A percentile compares a stretch with the other conserved stretches of the same genome.
Evolutionary conservation across 1,140 invertebrate species (phyloP).

Genomic region (Ceratosolen solmsi): DNA sequence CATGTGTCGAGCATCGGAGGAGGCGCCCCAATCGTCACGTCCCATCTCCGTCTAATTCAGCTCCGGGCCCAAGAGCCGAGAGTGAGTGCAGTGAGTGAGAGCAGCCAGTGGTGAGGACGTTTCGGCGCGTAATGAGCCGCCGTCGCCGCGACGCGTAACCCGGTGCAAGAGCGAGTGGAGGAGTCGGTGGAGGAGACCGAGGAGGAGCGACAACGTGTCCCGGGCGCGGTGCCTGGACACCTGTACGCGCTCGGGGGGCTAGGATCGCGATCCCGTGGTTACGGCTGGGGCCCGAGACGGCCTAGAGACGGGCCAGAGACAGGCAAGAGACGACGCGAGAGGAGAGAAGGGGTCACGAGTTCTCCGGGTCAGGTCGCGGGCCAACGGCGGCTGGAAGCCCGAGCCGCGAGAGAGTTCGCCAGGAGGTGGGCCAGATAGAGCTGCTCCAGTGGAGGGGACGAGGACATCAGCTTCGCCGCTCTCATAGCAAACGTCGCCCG

Average conservation of each 20-base stretch:
- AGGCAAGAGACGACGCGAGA: not conserved
- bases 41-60: not conserved
- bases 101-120: not conserved
- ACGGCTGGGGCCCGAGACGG: not conserved
- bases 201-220: not conserved
- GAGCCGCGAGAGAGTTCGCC: not conserved
- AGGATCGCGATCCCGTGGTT: not conserved
- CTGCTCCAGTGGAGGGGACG: not conserved
- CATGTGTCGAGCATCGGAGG: not conserved
- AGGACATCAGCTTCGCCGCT: slow-evolving; percentile 45
- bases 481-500: slow-evolving; percentile 54
- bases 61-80: not conserved
- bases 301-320: not conserved
- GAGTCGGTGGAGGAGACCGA: too few relatives aligned
- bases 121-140: not conserved
- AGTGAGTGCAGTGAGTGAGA: slow-evolving; percentile 26
- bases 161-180: too few relatives aligned
- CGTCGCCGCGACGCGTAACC: slow-evolving; percentile 9
- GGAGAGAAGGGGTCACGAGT: slow-evolving; percentile 49
- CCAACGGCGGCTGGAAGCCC: slow-evolving; percentile 26
- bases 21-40: too few relatives aligned
- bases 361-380: slow-evolving; percentile 52
- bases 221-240: not conserved
- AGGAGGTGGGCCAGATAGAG: not conserved
- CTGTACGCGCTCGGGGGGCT: not conserved